Conservation (phyloP, 2,113 vertebrate genomes). For the Pseudorhombus dupliciocellatus region DNA sequence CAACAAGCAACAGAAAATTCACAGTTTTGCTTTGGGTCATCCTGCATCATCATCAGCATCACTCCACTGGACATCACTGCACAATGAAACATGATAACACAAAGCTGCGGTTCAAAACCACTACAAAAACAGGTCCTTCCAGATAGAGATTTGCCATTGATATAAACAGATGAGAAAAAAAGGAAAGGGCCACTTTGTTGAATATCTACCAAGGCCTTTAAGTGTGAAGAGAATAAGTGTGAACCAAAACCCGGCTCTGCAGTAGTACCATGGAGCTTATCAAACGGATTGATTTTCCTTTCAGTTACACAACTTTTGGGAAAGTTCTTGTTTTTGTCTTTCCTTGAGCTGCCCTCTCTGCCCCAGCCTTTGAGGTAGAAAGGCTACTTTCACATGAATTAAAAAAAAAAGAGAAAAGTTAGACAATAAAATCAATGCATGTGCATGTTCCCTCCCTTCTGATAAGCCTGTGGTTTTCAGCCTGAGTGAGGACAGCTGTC, state of each 20-base stretch:
- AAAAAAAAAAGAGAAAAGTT: slow-evolving; percentile 2
- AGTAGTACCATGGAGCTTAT: slow-evolving; percentile 3
- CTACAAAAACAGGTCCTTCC: no score
- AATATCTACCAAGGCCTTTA: neutral
- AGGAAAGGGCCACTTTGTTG: neutral
- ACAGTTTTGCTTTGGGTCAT: no score
- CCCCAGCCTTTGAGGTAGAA: slow-evolving; percentile 21
- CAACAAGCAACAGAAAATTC: no score
- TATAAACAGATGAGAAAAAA: neutral
- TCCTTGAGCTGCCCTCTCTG: slow-evolving; percentile 29
- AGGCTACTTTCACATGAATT: slow-evolving; percentile 32
- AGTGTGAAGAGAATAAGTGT: neutral
- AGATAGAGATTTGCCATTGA: slow-evolving; percentile 6
- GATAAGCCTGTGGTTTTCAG: slow-evolving; percentile 22
- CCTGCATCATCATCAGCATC: neutral
- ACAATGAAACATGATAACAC: neutral
- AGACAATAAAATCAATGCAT: slow-evolving; percentile 54
- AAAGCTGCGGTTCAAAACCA: no score
- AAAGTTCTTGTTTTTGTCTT: slow-evolving; percentile 10
- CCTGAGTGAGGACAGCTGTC: slow-evolving; percentile 32
- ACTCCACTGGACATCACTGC: neutral
- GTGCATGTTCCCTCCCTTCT: slow-evolving; percentile 9
- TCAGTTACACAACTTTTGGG: neutral
- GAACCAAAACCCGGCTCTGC: neutral
- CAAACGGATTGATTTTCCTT: slow-evolving; percentile 27